These are phyloP conservation scores for Tichodroma muraria DNA, from an alignment of 2,113 vertebrate species.

Conservation along the genomic window DNA sequence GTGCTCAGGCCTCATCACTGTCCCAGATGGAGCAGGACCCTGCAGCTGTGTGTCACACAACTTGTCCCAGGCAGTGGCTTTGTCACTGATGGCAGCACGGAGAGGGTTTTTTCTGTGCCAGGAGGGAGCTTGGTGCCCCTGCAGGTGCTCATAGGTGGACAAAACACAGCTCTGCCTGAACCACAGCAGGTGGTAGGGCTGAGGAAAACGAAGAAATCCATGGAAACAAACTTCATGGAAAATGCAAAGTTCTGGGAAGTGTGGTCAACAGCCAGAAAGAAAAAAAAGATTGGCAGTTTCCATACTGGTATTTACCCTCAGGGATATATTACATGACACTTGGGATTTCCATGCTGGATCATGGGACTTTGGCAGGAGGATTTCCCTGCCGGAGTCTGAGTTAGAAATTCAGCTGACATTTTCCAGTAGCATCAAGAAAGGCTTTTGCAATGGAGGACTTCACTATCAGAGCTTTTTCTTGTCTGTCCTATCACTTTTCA, in stretches of 20 bases:
- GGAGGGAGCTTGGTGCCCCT: not conserved
- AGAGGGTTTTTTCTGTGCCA: not conserved
- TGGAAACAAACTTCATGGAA: not conserved
- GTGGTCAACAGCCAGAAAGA: not conserved
- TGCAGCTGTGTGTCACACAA: not conserved
- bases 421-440: not conserved
- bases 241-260: not conserved
- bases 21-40: rapidly evolving
- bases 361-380: not conserved
- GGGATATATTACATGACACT: not conserved
- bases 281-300: not conserved
- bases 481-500: not conserved
- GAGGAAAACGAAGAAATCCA: not conserved
- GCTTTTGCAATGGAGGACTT: not conserved
- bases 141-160: rapidly evolving
- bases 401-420: not conserved
- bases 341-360: not conserved
- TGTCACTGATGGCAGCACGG: not conserved
- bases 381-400: not conserved
- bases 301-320: not conserved
- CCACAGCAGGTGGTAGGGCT: rapidly evolving
- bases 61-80: not conserved
- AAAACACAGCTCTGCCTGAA: not conserved
- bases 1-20: not conserved
- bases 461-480: not conserved